Base-by-base conservation (phyloP, 1,140 invertebrate genomes). In the Bombus soroeensis region DNA sequence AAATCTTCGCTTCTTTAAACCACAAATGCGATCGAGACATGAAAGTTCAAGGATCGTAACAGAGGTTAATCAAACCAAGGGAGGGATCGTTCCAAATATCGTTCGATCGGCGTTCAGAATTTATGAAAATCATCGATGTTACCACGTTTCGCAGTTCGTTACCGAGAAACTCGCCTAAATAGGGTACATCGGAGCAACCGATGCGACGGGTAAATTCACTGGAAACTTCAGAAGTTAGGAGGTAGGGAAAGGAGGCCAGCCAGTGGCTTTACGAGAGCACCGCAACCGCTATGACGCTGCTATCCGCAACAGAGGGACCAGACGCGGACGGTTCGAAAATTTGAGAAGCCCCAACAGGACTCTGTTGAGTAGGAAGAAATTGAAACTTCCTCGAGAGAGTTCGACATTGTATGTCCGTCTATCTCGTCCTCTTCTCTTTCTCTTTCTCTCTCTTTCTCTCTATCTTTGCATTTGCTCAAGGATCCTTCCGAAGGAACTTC, bases 341-440 rank as follows among this genome's bases (percentile, higher is more conserved):
- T 81, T 81, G 70, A n/a, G n/a, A 81, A 74, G 70, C 59, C 34
- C 28, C 57, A 25, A 15, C 15, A 25, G 25, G 25, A 68, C 34
- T 57, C 47, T 12, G 3, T 37, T 18, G 57, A 82, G 37, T 64
- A n/a, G 32, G 71, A 84, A 84, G 75, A 84, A 89, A 81, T 66
- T 81, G 47, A 41, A 86, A 86, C 59, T 84, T 79, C 32, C 34
- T 47, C 5, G 9, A 32, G 12, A 32, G 32, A 73, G 53, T 57
- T 81, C 41, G 39, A 1, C 18, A 22, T 22, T 34, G 32, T 32
- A 22, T 18, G 47, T 28, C 4, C 9, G 66, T 9, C 66, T 39
- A 70, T 39, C 68, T 70, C 34, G 34, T 25, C 2, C 18, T 32
- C 68, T 25, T 37, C 70, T 22, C 37, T 25, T 39, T 59, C 62